A percentile compares a stretch with the other conserved stretches of the same genome.
These are phyloP conservation scores for Piprites chloris DNA, from an alignment of 2,113 vertebrate genomes.

Conservation along the genomic window DNA sequence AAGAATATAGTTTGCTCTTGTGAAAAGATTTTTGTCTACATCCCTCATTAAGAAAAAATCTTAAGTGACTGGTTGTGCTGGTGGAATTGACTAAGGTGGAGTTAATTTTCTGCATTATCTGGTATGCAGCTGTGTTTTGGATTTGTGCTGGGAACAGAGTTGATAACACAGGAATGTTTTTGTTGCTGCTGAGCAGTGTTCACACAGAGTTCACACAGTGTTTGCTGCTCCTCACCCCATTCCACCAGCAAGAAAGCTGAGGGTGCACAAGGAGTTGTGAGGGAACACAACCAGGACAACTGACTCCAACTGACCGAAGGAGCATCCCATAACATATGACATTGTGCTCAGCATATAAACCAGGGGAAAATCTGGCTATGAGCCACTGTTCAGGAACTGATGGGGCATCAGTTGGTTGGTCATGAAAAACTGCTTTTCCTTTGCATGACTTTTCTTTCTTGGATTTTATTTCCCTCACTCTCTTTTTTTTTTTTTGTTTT, in stretches of 20 bases:
- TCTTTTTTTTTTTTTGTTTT: neutral
- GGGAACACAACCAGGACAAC: no score
- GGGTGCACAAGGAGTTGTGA: neutral
- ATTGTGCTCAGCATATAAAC: neutral
- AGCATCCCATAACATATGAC: no score
- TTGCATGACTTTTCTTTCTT: neutral
- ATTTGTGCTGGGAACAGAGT: neutral
- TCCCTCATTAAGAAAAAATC: neutral
- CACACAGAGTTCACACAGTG: neutral
- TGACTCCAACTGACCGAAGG: neutral
- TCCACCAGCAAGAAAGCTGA: fast-evolving
- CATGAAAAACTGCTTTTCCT: neutral
- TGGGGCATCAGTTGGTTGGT: fast-evolving
- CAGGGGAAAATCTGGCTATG: neutral
- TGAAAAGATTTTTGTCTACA: neutral
- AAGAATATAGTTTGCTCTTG: neutral
- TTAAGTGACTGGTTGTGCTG: neutral
- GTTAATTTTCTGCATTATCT: neutral
- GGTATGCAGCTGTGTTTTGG: neutral
- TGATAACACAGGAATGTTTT: neutral
- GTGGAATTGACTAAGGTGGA: neutral
- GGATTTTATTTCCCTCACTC: neutral
- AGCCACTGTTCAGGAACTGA: no score
- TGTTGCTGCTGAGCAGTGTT: neutral
- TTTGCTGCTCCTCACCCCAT: neutral